Evolutionary conservation across 2,888 invertebrate species (phyloP).

Genomic region (Hylaea fasciaria): DNA sequence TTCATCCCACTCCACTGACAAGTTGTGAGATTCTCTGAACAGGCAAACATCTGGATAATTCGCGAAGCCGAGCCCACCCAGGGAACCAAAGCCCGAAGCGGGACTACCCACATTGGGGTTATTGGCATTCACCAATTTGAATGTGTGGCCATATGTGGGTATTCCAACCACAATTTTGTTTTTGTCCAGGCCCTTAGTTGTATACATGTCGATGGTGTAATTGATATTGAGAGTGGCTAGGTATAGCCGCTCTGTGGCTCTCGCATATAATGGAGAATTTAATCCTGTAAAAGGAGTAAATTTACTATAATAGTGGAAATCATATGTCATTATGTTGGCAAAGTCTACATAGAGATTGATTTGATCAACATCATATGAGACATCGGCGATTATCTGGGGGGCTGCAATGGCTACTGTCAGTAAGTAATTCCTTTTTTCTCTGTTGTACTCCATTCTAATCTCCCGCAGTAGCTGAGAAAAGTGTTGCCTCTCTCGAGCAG

Average conservation of each 20-base stretch:
- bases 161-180: slow-evolving; percentile 93
- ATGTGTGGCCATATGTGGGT: slow-evolving; percentile 95
- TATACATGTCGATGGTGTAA: slow-evolving; percentile 92
- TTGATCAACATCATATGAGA: slow-evolving; percentile 91
- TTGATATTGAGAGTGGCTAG: slow-evolving; percentile 91
- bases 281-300: slow-evolving; percentile 93
- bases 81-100: slow-evolving; percentile 87
- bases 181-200: slow-evolving; percentile 89
- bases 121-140: slow-evolving; percentile 87
- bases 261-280: slow-evolving; percentile 91
- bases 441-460: slow-evolving; percentile 87
- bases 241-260: slow-evolving; percentile 85
- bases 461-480: slow-evolving; percentile 91
- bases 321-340: slow-evolving; percentile 96
- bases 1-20: slow-evolving; percentile 85
- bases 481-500: slow-evolving; percentile 86
- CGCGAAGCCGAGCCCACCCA: slow-evolving; percentile 89
- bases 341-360: slow-evolving; percentile 93
- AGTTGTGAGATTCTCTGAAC: slow-evolving; percentile 84
- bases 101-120: slow-evolving; percentile 90
- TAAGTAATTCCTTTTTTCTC: slow-evolving; percentile 85
- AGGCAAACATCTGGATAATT: slow-evolving; percentile 89
- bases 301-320: slow-evolving; percentile 92
- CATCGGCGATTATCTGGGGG: slow-evolving; percentile 89
- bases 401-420: slow-evolving; percentile 93